Percentiles rank a stretch among this genome's conserved stretches.
Evolutionary conservation across 2,888 invertebrate genomes (phyloP).

Genomic region (Drosophila longiperda): DNA sequence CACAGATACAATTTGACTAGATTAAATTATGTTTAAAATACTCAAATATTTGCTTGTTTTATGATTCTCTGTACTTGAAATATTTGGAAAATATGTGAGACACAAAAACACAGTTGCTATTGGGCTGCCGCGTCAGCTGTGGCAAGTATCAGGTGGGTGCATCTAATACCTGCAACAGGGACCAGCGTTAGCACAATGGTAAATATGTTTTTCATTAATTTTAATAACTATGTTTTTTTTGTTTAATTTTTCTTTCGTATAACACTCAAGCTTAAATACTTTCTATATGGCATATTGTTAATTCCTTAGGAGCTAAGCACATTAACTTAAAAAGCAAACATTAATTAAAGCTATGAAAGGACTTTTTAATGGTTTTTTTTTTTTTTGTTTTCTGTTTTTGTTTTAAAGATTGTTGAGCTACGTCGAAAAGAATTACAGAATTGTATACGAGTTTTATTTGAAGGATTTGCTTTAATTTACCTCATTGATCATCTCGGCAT

Average conservation of each 20-base stretch:
- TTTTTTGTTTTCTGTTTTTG: conserved; percentile 15
- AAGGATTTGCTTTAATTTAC: conserved; percentile 64
- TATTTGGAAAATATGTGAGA: neutral
- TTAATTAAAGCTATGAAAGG: conserved; percentile 76
- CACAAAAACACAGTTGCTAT: conserved; percentile 11
- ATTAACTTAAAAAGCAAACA: conserved; percentile 61
- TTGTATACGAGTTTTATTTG: neutral
- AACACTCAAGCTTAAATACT: conserved; percentile 9
- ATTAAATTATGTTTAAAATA: neutral
- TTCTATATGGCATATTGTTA: conserved; percentile 6
- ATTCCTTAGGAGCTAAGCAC: conserved; percentile 40
- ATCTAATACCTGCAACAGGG: neutral
- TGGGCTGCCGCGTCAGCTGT: neutral
- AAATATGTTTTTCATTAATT: conserved; percentile 28
- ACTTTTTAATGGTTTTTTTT: conserved; percentile 49
- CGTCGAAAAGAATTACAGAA: conserved; percentile 23
- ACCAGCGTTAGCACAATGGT: neutral
- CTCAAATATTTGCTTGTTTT: neutral
- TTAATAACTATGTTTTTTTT: neutral
- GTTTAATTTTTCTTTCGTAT: neutral
- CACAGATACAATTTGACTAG: neutral
- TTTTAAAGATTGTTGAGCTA: conserved; percentile 83
- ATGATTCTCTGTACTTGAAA: neutral
- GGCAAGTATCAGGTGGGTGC: conserved; percentile 51
- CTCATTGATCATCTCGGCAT: conserved; percentile 84